Conservation (phyloP, 2,113 vertebrate species). For the Hemichromis elongatus region DNA sequence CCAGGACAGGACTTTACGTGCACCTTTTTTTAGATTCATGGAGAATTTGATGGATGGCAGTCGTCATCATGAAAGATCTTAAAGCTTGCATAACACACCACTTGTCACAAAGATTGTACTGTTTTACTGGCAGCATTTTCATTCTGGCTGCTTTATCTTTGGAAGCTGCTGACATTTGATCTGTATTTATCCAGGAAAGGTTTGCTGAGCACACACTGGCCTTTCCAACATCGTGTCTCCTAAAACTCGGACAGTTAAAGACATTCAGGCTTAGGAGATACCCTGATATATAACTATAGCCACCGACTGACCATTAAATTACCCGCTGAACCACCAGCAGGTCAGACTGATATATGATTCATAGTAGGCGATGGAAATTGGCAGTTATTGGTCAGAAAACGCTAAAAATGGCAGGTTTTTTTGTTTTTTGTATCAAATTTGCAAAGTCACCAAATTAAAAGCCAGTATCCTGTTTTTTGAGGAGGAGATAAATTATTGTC, state of each 20-base stretch:
- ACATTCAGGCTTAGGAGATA: slow-evolving; percentile 1
- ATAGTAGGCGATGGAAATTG: not conserved
- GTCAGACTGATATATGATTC: not conserved
- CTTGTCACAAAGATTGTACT: slow-evolving; percentile 2
- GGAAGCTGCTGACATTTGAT: slow-evolving; percentile 13
- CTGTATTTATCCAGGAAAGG: not conserved
- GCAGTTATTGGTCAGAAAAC: not conserved
- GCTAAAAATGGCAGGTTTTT: not conserved
- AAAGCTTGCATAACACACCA: not conserved
- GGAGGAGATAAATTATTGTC: not conserved
- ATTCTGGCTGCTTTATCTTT: slow-evolving; percentile 4
- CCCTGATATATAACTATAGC: not conserved
- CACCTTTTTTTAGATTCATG: not conserved
- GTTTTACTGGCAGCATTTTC: not conserved
- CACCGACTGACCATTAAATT: not conserved
- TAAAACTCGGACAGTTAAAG: not conserved
- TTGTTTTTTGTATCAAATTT: not conserved
- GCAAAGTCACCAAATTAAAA: not conserved
- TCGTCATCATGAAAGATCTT: not conserved
- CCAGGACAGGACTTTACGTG: not conserved
- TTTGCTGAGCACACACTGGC: not conserved
- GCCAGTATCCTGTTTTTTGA: not conserved
- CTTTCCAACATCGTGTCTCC: not conserved
- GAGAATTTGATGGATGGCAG: not conserved
- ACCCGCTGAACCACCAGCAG: not conserved